Base-by-base conservation (phyloP, 1,140 invertebrate genomes). In the Campoletis sonorensis region DNA sequence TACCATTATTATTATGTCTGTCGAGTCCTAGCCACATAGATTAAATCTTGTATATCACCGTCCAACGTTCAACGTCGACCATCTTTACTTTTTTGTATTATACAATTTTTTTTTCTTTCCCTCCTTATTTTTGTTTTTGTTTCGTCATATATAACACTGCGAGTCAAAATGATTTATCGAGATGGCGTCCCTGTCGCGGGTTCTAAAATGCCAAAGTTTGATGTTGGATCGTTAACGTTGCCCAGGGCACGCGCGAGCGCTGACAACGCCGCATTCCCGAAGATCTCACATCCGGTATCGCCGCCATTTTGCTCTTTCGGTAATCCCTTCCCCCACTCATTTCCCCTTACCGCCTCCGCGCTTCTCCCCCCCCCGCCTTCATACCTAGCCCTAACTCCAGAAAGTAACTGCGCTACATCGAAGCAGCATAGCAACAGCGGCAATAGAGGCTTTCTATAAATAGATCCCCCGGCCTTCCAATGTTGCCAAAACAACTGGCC, bases 401-500 rank as follows among this genome's bases (percentile, higher is more conserved):
- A 81, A 71, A 67, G 40, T 79, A 83, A 83, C 80, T 86, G 81
- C 84, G 82, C 79, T 68, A 33, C 26, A 30, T 83, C 79, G 79
- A 73, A 70, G 80, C 79, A 76, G 87, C 86, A 88, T 90, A 89
- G 88, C 87, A 89, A 90, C 89, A 90, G 85, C 86, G 75, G 67
- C 77, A 80, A 85, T 82, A 79, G 72, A 79, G 76, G 79, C 58
- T 83, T 85, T 61, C 87, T 90, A 88, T 81, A 85, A 85, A 85
- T 88, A 88, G 87, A 88, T 86, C 75, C 73, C 82, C 82, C 33
- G 82, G 81, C 79, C 73, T 82, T 87, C 76, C 89, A 84, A 83
- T 54, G 88, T 90, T 89, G 88, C 87, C 89, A 87, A 87, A 88
- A 86, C 83, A 61, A 85, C 84, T 85, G 87, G 85, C 84, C 86